Conservation (phyloP, 2,113 vertebrate species). For the Calonectris borealis region DNA sequence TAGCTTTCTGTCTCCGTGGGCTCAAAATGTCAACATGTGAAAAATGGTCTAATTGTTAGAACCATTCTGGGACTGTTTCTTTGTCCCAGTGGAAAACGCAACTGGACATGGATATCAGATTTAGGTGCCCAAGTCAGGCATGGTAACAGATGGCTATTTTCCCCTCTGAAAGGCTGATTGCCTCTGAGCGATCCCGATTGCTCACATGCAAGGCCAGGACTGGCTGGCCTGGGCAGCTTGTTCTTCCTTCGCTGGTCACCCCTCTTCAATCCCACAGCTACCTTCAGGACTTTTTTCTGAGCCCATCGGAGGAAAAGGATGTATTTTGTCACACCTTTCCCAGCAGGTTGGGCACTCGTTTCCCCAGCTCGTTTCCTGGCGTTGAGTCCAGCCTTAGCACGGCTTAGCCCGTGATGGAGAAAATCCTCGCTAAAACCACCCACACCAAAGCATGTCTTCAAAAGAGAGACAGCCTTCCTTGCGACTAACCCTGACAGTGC, state of each 20-base stretch:
- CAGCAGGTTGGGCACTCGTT: neutral
- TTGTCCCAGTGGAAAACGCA: neutral
- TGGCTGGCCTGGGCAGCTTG: neutral
- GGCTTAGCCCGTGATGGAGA: neutral
- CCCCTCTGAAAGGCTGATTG: neutral
- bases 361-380: neutral
- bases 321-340: neutral
- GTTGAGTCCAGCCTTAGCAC: neutral
- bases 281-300: neutral
- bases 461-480: neutral
- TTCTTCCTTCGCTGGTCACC: neutral
- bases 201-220: neutral
- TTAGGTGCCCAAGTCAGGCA: neutral
- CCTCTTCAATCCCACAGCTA: neutral
- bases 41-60: neutral
- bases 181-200: accelerated
- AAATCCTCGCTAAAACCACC: neutral
- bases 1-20: neutral
- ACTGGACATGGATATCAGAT: neutral
- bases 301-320: neutral
- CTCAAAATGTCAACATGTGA: accelerated
- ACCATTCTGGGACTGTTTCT: neutral
- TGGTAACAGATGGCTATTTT: neutral
- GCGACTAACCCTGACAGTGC: neutral
- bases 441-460: neutral